phyloP scores from a whole-genome alignment of 2,113 vertebrate species.

The Pycnonotus jocosus region DNA sequence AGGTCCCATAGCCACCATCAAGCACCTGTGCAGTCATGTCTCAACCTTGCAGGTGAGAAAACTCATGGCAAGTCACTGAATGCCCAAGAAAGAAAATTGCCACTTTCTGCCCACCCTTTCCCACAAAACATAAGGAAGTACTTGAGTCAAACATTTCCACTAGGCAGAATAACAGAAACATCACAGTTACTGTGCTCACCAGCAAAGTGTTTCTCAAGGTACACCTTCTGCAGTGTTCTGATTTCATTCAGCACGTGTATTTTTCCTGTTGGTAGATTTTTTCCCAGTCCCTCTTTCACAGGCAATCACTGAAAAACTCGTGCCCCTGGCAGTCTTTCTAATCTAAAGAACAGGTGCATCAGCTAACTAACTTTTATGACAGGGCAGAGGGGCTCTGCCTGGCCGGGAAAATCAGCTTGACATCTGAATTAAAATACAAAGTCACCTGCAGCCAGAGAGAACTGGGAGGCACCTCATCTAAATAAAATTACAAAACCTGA shows the following conservation, averaged over 20 bases:
- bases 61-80: neutral
- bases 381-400: neutral
- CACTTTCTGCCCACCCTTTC: neutral
- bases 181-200: neutral
- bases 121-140: neutral
- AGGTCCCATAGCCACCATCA: neutral
- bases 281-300: neutral
- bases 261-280: neutral
- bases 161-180: neutral
- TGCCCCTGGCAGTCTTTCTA: neutral
- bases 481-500: neutral
- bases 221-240: neutral
- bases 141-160: neutral
- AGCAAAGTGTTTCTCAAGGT: neutral
- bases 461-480: neutral
- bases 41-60: neutral
- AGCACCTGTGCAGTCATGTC: neutral
- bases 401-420: neutral
- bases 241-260: neutral
- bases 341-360: neutral
- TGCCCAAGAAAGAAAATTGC: neutral
- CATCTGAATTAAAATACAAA: neutral
- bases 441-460: neutral
- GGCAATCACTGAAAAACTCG: fast-evolving
- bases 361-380: neutral